A percentile compares a stretch with the other conserved stretches of the same genome.
These are phyloP conservation scores for Drosophila subobscura DNA, from an alignment of 1,140 invertebrate species.

Conservation along the genomic window DNA sequence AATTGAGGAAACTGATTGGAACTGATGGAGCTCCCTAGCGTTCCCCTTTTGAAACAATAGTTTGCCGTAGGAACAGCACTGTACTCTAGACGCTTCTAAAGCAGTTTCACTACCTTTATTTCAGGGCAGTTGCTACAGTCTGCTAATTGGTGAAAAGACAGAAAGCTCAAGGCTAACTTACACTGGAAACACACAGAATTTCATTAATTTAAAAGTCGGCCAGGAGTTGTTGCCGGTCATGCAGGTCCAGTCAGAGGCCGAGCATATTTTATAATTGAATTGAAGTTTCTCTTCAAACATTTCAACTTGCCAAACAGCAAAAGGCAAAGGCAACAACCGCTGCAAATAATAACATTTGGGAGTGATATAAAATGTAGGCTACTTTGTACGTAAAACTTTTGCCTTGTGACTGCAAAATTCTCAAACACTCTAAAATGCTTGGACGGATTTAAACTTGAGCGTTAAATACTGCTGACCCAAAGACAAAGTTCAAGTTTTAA, in stretches of 20 bases:
- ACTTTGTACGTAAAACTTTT: slow-evolving; percentile 52
- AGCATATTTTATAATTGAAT: slow-evolving; percentile 56
- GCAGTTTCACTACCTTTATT: no score
- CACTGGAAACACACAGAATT: slow-evolving; percentile 43
- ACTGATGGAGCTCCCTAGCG: not conserved
- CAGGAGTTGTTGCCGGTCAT: slow-evolving; percentile 29
- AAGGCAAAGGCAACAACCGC: not conserved
- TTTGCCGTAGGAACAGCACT: no score
- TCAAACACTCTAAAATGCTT: slow-evolving; percentile 46
- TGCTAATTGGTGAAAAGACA: slow-evolving; percentile 42
- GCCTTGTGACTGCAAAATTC: slow-evolving; percentile 26
- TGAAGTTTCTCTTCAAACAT: slow-evolving; percentile 47
- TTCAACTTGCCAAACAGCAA: slow-evolving; percentile 34
- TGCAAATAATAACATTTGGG: slow-evolving; percentile 11
- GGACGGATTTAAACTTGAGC: slow-evolving; percentile 21
- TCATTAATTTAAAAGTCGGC: slow-evolving; percentile 42
- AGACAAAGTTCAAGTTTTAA: slow-evolving; percentile 11
- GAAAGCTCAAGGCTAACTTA: slow-evolving; percentile 44
- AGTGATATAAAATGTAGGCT: slow-evolving; percentile 52
- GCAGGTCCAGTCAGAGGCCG: not conserved
- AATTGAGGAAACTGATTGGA: slow-evolving; percentile 24
- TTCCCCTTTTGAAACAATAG: no score
- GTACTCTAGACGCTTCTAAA: no score
- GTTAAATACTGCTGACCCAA: slow-evolving; percentile 32
- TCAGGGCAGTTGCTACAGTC: slow-evolving; percentile 5